phyloP scores from a whole-genome alignment of 2,888 invertebrate genomes.

The Cerastoderma edule region DNA sequence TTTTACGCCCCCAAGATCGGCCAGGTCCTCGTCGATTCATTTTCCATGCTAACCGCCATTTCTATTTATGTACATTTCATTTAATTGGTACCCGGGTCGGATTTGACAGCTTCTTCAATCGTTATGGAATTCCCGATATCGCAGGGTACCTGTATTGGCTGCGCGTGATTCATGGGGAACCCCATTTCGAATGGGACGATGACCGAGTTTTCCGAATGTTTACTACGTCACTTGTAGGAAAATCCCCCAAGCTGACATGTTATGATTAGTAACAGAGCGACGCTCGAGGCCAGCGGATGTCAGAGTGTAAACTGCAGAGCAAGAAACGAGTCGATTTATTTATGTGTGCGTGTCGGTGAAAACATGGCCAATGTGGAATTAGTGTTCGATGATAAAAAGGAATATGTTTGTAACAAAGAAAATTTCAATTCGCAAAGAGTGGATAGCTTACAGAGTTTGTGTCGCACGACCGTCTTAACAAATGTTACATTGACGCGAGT shows the following conservation, averaged over 20 bases:
- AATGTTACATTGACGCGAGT: conserved; percentile 69
- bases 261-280: conserved; percentile 27
- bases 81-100: conserved; percentile 41
- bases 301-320: not conserved
- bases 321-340: no score
- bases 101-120: conserved; percentile 34
- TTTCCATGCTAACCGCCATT: conserved; percentile 76
- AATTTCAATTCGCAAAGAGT: conserved; percentile 42
- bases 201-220: conserved; percentile 8
- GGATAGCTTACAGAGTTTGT: conserved; percentile 70
- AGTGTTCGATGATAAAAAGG: conserved; percentile 19
- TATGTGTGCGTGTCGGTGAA: not conserved
- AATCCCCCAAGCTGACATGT: conserved; percentile 27
- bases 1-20: conserved; percentile 78
- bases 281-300: conserved; percentile 35
- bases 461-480: conserved; percentile 72
- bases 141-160: conserved; percentile 24
- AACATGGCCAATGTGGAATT: conserved; percentile 21
- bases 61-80: conserved; percentile 58
- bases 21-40: conserved; percentile 83
- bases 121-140: not conserved
- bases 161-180: conserved; percentile 44
- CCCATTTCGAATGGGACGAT: not conserved
- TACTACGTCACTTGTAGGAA: conserved; percentile 15
- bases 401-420: not conserved